phyloP scores from a whole-genome alignment of 2,888 invertebrate species.

The Deilephila porcellus region DNA sequence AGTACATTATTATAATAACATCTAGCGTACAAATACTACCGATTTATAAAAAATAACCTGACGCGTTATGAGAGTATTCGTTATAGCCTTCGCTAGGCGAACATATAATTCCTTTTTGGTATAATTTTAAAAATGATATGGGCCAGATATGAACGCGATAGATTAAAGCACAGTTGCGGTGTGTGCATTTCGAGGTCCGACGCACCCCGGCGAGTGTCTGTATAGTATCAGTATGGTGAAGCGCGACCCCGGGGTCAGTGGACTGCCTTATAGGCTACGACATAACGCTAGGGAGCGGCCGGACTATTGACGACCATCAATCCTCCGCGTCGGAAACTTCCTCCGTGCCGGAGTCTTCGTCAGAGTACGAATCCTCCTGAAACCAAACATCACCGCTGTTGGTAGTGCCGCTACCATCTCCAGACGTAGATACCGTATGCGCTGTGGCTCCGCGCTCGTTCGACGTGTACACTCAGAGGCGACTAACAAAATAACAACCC shows the following conservation, averaged over 20 bases:
- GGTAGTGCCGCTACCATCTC: constrained; percentile 62
- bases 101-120: constrained; percentile 54
- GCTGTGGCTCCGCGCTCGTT: constrained; percentile 28
- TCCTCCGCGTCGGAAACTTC: constrained; percentile 79
- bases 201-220: background rate
- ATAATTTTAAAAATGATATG: constrained; percentile 54
- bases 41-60: constrained; percentile 62
- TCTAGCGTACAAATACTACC: constrained; percentile 72
- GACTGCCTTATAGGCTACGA: constrained; percentile 28
- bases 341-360: constrained; percentile 80
- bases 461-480: constrained; percentile 1
- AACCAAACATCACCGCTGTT: constrained; percentile 76
- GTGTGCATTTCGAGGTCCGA: constrained; percentile 37
- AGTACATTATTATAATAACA: constrained; percentile 51
- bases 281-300: constrained; percentile 54
- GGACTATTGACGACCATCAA: constrained; percentile 64
- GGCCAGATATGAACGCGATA: constrained; percentile 63
- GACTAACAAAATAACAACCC: constrained; percentile 21
- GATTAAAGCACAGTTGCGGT: constrained; percentile 42
- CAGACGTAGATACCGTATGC: constrained; percentile 72
- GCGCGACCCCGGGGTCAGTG: background rate
- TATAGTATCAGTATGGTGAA: background rate
- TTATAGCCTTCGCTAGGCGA: constrained; percentile 57
- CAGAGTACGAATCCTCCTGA: constrained; percentile 83
- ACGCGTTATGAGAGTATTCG: constrained; percentile 58